Percentiles rank a stretch among this genome's conserved stretches.
These are phyloP conservation scores for Discoglossus pictus DNA, from an alignment of 2,797 vertebrate genomes.

Conservation along the genomic window DNA sequence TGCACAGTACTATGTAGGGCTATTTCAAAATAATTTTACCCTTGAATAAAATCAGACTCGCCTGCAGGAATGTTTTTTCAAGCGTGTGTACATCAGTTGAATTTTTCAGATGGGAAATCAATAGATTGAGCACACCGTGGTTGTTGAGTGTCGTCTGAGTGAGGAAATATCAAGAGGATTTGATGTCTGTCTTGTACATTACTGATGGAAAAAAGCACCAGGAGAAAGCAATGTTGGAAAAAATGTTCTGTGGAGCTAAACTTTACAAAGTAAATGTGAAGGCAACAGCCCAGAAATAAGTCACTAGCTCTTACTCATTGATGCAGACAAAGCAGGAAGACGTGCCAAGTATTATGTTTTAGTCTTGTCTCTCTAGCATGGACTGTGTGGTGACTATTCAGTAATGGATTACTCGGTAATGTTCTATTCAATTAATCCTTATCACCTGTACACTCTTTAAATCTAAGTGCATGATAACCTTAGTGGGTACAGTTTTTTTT, in stretches of 20 bases:
- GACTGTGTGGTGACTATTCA: background rate
- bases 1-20: constrained; percentile 18
- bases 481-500: no score
- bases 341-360: constrained; percentile 1
- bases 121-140: constrained; percentile 41
- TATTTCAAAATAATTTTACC: constrained; percentile 48
- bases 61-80: constrained; percentile 43
- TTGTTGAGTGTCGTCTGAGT: constrained; percentile 19
- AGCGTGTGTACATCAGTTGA: constrained; percentile 20
- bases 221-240: constrained; percentile 1
- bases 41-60: constrained; percentile 45
- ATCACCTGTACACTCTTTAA: background rate
- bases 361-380: constrained; percentile 1
- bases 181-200: constrained; percentile 20
- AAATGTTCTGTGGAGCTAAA: constrained; percentile 19
- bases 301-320: background rate
- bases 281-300: constrained; percentile 11
- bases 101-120: constrained; percentile 49
- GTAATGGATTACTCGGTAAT: constrained; percentile 19
- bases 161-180: constrained; percentile 33
- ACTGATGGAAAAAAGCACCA: constrained; percentile 19
- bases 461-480: no score
- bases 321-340: constrained; percentile 3
- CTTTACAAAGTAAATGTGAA: constrained; percentile 25
- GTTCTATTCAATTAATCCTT: constrained; percentile 8